A percentile compares a stretch with the other conserved stretches of the same genome.
These are phyloP conservation scores for Papilio xuthus DNA, from an alignment of 1,140 invertebrate species.

Conservation along the genomic window DNA sequence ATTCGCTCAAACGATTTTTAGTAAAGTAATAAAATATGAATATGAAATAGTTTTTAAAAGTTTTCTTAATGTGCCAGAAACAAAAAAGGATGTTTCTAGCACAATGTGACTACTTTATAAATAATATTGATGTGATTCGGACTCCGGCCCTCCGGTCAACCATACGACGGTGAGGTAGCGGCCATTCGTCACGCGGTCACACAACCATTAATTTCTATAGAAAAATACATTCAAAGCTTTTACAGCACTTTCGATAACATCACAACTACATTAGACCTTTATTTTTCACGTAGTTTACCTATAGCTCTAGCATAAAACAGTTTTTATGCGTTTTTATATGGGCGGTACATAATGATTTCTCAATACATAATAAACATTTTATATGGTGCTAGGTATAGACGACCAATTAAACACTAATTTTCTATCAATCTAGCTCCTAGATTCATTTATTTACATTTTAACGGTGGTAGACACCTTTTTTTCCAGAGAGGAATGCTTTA, in stretches of 20 bases:
- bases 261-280: slow-evolving; percentile 73
- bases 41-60: neutral
- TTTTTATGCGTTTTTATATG: neutral
- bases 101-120: neutral
- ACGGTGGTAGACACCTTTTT: too few species aligned
- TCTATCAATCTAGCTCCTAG: too few species aligned
- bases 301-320: neutral
- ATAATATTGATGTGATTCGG: neutral
- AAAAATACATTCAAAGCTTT: slow-evolving; percentile 70
- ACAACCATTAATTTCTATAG: slow-evolving; percentile 79
- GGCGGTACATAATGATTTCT: neutral
- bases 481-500: too few species aligned
- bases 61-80: neutral
- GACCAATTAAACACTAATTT: too few species aligned
- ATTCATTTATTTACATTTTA: too few species aligned
- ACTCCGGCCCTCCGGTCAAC: slow-evolving; percentile 14
- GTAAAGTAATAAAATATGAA: neutral
- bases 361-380: neutral
- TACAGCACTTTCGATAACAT: slow-evolving; percentile 77
- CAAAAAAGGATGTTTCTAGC: neutral
- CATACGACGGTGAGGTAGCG: slow-evolving; percentile 32
- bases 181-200: slow-evolving; percentile 72
- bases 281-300: slow-evolving; percentile 60
- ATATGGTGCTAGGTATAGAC: neutral
- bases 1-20: neutral